These are phyloP conservation scores for Lasiurus borealis DNA, from an alignment of 2,113 vertebrate genomes.

Conservation along the genomic window DNA sequence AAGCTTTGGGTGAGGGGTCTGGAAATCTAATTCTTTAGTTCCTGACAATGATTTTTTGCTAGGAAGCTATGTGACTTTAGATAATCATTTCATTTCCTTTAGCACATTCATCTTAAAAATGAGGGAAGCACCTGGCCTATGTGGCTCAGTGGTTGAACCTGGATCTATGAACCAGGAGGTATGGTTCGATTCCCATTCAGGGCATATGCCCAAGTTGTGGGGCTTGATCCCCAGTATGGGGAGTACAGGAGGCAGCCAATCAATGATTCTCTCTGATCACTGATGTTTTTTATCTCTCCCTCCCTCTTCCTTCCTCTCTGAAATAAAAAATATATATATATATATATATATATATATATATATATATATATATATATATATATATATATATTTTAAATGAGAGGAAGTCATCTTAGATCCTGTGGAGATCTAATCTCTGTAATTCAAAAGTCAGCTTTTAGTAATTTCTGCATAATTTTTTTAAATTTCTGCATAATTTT, in stretches of 20 bases:
- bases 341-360: no score
- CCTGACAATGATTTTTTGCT: neutral
- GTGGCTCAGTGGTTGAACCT: no score
- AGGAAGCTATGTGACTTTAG: neutral
- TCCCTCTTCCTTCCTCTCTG: no score
- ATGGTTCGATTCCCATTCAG: no score
- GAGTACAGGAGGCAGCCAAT: no score
- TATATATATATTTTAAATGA: neutral
- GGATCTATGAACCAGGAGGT: no score
- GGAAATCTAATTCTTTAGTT: neutral
- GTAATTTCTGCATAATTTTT: neutral
- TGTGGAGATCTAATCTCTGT: neutral
- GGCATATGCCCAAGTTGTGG: no score
- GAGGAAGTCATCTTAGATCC: neutral
- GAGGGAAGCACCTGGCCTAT: neutral
- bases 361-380: no score
- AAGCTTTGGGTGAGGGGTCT: neutral
- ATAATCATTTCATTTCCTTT: neutral
- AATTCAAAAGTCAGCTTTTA: neutral
- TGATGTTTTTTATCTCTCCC: no score
- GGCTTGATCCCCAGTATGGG: no score
- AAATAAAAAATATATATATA: no score
- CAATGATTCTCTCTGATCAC: no score
- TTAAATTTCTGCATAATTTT: neutral
- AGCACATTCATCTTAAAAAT: neutral